Conservation (phyloP, 2,888 invertebrate species). For the Sarcophaga variegata region DNA sequence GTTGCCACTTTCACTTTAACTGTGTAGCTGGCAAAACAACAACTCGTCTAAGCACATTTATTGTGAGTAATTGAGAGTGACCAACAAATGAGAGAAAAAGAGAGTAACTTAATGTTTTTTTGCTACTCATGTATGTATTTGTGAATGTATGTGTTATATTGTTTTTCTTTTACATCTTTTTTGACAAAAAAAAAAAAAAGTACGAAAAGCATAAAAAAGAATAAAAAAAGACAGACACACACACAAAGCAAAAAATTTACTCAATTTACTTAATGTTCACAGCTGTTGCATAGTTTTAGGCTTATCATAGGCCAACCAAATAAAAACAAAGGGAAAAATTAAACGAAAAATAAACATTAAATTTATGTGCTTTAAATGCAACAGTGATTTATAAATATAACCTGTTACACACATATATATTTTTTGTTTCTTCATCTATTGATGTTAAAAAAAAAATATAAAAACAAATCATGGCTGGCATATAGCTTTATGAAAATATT, state of each 20-base stretch:
- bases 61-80: constrained; percentile 5
- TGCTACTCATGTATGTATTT: background rate
- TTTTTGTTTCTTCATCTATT: background rate
- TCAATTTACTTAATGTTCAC: constrained; percentile 66
- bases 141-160: background rate
- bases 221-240: background rate
- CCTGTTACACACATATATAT: constrained; percentile 47
- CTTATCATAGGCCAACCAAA: background rate
- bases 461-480: background rate
- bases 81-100: constrained; percentile 25
- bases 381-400: constrained; percentile 37
- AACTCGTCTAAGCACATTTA: background rate
- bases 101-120: constrained; percentile 1
- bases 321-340: background rate
- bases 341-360: background rate
- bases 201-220: background rate
- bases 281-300: constrained; percentile 76
- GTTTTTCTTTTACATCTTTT: no score
- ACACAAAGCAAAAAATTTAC: background rate
- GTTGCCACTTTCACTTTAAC: constrained; percentile 75
- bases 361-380: constrained; percentile 40
- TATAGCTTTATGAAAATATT: no score
- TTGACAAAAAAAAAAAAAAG: constrained; percentile 1
- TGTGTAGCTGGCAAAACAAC: constrained; percentile 11
- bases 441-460: background rate